These are phyloP conservation scores for Manis crassicaudata DNA, from an alignment of 2,797 vertebrate genomes.

Conservation along the genomic window DNA sequence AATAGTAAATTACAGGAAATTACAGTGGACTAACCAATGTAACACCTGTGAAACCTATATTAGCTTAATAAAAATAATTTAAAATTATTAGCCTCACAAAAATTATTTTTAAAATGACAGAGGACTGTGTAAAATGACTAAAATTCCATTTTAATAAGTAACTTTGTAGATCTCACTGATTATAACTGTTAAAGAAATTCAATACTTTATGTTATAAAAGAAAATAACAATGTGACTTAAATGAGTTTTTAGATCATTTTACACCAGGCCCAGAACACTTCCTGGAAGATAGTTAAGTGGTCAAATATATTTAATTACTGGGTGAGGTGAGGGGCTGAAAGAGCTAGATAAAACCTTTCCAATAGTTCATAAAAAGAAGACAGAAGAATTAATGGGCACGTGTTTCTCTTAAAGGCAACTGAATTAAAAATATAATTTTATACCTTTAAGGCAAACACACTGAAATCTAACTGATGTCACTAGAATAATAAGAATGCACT, in stretches of 20 bases:
- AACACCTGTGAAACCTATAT: conserved; percentile 50
- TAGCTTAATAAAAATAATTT: conserved; percentile 50
- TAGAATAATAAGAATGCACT: background rate
- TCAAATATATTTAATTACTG: background rate
- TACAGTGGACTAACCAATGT: background rate
- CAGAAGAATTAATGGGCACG: background rate
- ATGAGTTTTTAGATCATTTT: conserved; percentile 22
- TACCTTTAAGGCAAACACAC: background rate
- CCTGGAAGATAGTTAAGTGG: background rate
- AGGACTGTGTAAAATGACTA: conserved; percentile 3
- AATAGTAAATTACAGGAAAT: conserved; percentile 54
- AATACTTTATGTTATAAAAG: conserved; percentile 32
- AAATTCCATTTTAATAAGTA: conserved; percentile 55
- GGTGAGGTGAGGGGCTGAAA: background rate
- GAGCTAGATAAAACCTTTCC: background rate
- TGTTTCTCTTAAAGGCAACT: background rate
- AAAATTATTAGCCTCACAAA: conserved; percentile 44
- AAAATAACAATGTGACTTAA: conserved; percentile 30
- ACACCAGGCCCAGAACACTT: background rate
- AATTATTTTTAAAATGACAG: conserved; percentile 47
- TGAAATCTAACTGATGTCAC: background rate
- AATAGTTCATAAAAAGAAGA: background rate
- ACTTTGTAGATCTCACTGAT: conserved; percentile 40
- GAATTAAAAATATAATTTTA: conserved; percentile 29
- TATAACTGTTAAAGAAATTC: conserved; percentile 34